Evolutionary conservation across 92 coral and sea anemone species (phyloP).

Genomic region (Heteractis magnifica): DNA sequence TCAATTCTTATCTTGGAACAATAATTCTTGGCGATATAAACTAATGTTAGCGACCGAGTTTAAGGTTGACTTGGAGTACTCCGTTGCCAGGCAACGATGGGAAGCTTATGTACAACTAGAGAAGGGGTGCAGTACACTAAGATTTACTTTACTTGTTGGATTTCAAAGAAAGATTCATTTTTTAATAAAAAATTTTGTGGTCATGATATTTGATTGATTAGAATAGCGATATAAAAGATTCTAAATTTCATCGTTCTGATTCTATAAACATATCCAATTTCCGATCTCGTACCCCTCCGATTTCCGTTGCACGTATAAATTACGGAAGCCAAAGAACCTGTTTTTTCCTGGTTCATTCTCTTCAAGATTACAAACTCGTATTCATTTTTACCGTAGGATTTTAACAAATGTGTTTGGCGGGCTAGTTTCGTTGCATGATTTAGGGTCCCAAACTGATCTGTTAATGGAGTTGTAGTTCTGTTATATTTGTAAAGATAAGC

Average conservation of each 20-base stretch:
- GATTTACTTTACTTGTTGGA: not conserved
- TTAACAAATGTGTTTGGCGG: not conserved
- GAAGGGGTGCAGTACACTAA: not conserved
- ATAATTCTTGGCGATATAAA: not conserved
- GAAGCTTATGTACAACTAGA: not conserved
- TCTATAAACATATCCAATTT: not conserved
- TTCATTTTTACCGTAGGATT: not conserved
- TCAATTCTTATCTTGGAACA: not conserved
- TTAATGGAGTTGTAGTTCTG: not conserved
- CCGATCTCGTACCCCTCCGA: not conserved
- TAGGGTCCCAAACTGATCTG: not conserved
- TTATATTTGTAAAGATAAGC: slow-evolving; percentile 9
- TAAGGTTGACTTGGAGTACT: not conserved
- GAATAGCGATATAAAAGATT: not conserved
- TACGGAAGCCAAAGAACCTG: not conserved
- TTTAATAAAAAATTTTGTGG: not conserved
- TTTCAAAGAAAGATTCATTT: too few species aligned
- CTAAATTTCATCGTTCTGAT: not conserved
- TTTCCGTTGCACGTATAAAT: not conserved
- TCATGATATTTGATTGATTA: not conserved
- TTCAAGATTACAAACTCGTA: not conserved
- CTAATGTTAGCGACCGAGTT: not conserved
- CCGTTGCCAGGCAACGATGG: not conserved
- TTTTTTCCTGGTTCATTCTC: not conserved
- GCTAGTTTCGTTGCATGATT: not conserved